These are phyloP conservation scores for Schizotus pectinicornis DNA, from an alignment of 2,888 invertebrate genomes.

Conservation along the genomic window DNA sequence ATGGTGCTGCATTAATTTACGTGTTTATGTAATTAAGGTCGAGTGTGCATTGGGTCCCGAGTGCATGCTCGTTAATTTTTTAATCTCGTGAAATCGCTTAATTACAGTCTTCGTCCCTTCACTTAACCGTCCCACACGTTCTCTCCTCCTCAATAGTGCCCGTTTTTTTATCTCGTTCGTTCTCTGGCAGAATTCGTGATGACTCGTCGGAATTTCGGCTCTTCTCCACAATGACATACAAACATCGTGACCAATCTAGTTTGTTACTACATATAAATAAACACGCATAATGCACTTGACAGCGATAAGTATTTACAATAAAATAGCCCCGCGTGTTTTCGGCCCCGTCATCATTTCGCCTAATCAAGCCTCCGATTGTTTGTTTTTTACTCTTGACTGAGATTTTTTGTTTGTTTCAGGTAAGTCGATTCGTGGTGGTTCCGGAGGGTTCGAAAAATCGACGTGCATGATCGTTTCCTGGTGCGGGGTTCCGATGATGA, in stretches of 20 bases:
- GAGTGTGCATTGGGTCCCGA: too few species aligned
- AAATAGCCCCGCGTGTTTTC: background rate
- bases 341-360: slow-evolving; percentile 10
- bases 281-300: slow-evolving; percentile 22
- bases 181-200: slow-evolving; percentile 13
- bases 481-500: slow-evolving; percentile 7
- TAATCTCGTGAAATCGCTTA: slow-evolving; percentile 14
- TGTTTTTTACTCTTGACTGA: slow-evolving; percentile 7
- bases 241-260: slow-evolving; percentile 30
- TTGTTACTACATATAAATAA: slow-evolving; percentile 26
- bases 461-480: background rate
- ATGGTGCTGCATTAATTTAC: too few species aligned
- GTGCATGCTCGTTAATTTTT: slow-evolving; percentile 7
- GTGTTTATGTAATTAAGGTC: too few species aligned
- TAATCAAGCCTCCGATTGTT: slow-evolving; percentile 18
- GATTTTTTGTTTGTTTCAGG: slow-evolving; percentile 11
- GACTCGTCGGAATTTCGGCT: slow-evolving; percentile 15
- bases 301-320: slow-evolving; percentile 17
- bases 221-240: slow-evolving; percentile 26
- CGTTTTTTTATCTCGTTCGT: too few species aligned
- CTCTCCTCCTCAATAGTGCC: too few species aligned
- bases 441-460: background rate
- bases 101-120: slow-evolving; percentile 22
- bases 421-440: slow-evolving; percentile 19
- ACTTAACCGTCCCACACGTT: slow-evolving; percentile 23